Evolutionary conservation across 2,113 vertebrate genomes (phyloP), one percentile per base, ranked within the genome.

Genomic region (Arvicanthis niloticus): DNA sequence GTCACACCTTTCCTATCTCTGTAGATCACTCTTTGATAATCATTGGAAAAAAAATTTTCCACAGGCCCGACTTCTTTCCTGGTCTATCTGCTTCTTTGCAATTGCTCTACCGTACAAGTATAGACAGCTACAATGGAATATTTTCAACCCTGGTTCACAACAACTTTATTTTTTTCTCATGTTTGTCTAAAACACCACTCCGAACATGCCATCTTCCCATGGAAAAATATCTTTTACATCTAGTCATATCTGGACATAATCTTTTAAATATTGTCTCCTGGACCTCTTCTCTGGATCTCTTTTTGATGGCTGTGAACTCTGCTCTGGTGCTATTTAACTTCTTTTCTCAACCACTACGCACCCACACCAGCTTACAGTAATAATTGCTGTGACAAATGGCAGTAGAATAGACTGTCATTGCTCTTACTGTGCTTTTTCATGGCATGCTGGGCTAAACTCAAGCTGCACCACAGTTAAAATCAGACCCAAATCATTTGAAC

Each of bases 401-500:
- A 80, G 7, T 78, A 67, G 9, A 58, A 53, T 82, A 31, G 26
- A 51, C 73, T 81, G 78, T 1, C 45, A 17, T 96, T 94, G 67
- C 2, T 42, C 6, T 19, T 22, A 96, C n/a, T 51, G 92, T 82
- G 0, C 37, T 96, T 97, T 89, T 65, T 84, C 89, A 24, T 81
- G 93, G 87, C 67, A 13, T 0, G 0, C 70, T 89, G 89, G 13
- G 0, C 76, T 89, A 87, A 31, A 29, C 76, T 78, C 62, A 60
- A 68, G 13, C 21, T 89, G 34, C 29, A 88, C 42, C n/a, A 95
- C 31, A 9, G 51, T 82, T 72, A 97, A 96, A 82, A 95, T 62
- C 51, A 97, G 93, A 93, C 3, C 93, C 40, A 89, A 98, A 96
- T 91, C 0, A 1, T 65, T 92, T 96, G 91, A 98, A 97, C 53